Evolutionary conservation across 2,888 invertebrate species (phyloP).

Genomic region (Ypsolopha sequella): DNA sequence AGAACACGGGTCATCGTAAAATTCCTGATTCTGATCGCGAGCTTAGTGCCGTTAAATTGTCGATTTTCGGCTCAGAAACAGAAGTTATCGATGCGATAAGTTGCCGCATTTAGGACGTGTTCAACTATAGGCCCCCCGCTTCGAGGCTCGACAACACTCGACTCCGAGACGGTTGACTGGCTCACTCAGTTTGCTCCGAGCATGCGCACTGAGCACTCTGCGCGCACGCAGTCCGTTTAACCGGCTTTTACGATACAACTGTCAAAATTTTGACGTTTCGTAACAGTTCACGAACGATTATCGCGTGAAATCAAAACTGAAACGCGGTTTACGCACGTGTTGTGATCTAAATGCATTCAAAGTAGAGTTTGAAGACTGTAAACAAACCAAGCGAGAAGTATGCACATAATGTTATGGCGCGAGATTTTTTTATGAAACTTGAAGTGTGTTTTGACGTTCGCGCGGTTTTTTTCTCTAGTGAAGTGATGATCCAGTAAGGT

Average conservation of each 20-base stretch:
- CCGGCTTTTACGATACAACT: conserved; percentile 44
- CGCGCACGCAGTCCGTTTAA: conserved; percentile 37
- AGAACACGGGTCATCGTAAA: neutral
- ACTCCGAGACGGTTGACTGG: neutral
- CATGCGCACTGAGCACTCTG: conserved; percentile 35
- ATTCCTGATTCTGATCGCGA: neutral
- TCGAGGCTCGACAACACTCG: conserved; percentile 7
- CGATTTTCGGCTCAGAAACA: conserved; percentile 11
- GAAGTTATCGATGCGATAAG: conserved; percentile 42
- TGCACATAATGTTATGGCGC: conserved; percentile 23
- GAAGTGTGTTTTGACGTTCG: conserved; percentile 34
- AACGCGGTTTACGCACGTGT: conserved; percentile 7
- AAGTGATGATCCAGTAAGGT: conserved; percentile 33
- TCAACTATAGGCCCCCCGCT: conserved; percentile 42
- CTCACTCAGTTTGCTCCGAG: conserved; percentile 35
- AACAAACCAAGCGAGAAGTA: conserved; percentile 14
- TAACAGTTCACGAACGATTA: conserved; percentile 27
- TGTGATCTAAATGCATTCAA: neutral
- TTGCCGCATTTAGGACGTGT: conserved; percentile 42
- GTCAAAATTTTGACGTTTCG: conserved; percentile 54
- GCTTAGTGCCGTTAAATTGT: conserved; percentile 6
- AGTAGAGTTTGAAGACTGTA: neutral
- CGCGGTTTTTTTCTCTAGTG: conserved; percentile 31
- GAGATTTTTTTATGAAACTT: conserved; percentile 31
- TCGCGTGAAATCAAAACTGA: conserved; percentile 20